Percentiles rank a stretch among this genome's conserved stretches.
These are phyloP conservation scores for Bubo blakistoni DNA, from an alignment of 2,113 vertebrate genomes.

Conservation along the genomic window DNA sequence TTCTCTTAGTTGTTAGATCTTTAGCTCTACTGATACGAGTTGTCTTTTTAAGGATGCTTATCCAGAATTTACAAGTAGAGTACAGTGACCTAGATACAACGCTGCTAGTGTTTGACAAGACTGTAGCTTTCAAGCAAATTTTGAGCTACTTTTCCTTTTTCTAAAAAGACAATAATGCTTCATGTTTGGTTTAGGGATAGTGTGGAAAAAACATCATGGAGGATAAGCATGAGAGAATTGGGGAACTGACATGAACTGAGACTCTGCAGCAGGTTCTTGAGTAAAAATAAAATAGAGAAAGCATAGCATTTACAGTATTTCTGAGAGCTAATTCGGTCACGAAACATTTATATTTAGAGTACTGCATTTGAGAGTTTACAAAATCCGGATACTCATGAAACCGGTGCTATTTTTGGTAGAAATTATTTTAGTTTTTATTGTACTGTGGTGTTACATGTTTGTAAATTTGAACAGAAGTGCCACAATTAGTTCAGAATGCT, in stretches of 20 bases:
- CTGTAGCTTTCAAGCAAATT: not conserved
- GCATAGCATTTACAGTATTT: not conserved
- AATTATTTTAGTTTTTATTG: not conserved
- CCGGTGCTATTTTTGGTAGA: not conserved
- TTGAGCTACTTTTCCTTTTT: not conserved
- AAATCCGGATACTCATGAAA: not conserved
- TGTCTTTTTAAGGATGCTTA: not conserved
- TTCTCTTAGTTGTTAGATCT: not conserved
- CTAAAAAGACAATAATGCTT: not conserved
- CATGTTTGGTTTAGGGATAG: not conserved
- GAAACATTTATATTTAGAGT: not conserved
- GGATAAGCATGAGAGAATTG: not conserved
- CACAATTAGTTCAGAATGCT: not conserved
- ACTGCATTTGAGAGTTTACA: not conserved
- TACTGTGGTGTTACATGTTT: not conserved
- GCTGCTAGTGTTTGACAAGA: not conserved
- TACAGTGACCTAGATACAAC: not conserved
- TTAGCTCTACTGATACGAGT: not conserved
- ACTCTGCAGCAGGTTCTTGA: not conserved
- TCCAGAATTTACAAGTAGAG: not conserved
- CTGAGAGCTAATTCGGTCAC: not conserved
- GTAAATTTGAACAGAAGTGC: not conserved
- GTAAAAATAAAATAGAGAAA: not conserved
- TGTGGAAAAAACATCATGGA: not conserved
- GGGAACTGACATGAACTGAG: not conserved